Percentiles rank a stretch among this genome's conserved stretches.
phyloP scores from a whole-genome alignment of 2,113 vertebrate species.

The Geothlypis trichas region DNA sequence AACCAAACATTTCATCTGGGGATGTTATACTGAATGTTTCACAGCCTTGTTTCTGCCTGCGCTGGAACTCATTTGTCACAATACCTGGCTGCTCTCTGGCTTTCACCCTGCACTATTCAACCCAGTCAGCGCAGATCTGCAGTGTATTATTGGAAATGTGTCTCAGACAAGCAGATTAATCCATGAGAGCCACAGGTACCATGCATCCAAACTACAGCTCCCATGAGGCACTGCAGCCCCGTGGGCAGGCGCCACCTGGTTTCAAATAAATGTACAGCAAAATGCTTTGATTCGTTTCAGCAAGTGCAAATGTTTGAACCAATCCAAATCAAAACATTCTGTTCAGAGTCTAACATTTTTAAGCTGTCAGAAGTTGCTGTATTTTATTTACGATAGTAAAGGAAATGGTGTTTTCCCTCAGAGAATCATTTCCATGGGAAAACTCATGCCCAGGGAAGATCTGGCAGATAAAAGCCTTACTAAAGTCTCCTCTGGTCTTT shows the following conservation, averaged over 20 bases:
- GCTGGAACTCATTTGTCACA: background rate
- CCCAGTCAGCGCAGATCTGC: background rate
- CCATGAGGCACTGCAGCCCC: background rate
- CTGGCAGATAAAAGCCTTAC: background rate
- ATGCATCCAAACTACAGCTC: background rate
- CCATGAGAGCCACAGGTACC: fast-evolving
- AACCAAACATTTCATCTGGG: background rate
- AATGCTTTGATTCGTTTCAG: conserved; percentile 18
- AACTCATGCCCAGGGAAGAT: background rate
- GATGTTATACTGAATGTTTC: background rate
- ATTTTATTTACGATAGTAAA: background rate
- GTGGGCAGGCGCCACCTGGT: background rate
- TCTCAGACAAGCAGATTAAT: background rate
- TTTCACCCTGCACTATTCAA: background rate
- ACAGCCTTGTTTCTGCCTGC: background rate
- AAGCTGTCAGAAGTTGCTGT: background rate
- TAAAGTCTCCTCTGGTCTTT: background rate
- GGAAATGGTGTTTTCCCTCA: background rate
- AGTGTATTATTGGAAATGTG: background rate
- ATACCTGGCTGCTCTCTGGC: background rate
- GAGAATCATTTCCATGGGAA: background rate
- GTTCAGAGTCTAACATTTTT: background rate
- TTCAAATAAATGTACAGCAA: background rate
- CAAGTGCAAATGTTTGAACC: conserved; percentile 19
- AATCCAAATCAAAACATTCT: conserved; percentile 30